A percentile compares a stretch with the other conserved stretches of the same genome.
These are phyloP conservation scores for Campylomormyrus numenius DNA, from an alignment of 2,113 vertebrate species.

Conservation along the genomic window DNA sequence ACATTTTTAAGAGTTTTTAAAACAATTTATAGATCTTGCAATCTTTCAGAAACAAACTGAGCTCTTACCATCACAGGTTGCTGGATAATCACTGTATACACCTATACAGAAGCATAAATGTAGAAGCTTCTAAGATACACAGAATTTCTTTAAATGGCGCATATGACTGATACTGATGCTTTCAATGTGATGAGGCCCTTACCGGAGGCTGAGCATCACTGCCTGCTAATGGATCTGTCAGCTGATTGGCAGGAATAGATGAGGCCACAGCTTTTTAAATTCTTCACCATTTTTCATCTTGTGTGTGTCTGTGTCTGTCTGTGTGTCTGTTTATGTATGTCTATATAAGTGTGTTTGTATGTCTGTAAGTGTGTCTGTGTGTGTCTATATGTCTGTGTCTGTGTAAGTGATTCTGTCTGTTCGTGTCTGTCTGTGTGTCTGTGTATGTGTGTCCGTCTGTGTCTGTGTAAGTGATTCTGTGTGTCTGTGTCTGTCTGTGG, in stretches of 20 bases:
- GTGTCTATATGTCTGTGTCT: no score
- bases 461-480: no score
- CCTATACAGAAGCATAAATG: not conserved
- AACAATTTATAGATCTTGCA: not conserved
- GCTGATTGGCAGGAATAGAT: not conserved
- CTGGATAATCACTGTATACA: conserved; percentile 13
- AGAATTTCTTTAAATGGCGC: not conserved
- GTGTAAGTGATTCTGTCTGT: no score
- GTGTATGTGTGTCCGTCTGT: no score
- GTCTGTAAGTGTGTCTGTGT: no score
- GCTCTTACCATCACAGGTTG: not conserved
- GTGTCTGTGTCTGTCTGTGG: no score
- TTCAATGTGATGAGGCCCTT: not conserved
- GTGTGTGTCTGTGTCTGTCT: no score
- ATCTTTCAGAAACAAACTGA: not conserved
- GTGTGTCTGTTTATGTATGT: no score
- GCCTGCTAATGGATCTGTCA: conserved; percentile 10
- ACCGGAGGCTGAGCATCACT: not conserved
- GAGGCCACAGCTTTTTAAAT: not conserved
- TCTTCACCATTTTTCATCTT: not conserved
- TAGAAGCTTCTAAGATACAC: not conserved
- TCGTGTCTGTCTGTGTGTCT: no score
- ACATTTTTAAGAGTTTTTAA: not conserved
- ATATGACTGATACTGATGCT: not conserved
- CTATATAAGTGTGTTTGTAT: no score